Conservation (phyloP, 2,113 vertebrate species). For the Trematocara zebra region DNA sequence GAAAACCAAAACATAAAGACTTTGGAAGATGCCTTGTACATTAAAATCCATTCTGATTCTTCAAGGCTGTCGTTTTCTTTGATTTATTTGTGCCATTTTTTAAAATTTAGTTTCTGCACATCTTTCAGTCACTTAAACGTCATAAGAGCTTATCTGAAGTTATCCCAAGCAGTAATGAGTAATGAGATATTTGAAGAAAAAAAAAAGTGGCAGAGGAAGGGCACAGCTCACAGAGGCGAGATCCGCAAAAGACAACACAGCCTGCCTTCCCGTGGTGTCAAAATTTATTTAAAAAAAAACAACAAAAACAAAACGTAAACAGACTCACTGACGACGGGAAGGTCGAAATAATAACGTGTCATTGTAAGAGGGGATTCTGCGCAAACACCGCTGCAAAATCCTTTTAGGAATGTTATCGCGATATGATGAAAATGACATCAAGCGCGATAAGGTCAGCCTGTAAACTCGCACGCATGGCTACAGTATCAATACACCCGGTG, state of each 20-base stretch:
- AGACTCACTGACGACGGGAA: background rate
- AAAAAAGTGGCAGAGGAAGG: background rate
- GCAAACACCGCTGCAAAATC: background rate
- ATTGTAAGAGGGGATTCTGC: background rate
- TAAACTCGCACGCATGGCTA: background rate
- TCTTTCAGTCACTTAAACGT: background rate
- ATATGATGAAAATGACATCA: slow-evolving; percentile 50
- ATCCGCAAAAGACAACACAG: background rate
- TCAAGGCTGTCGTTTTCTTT: background rate
- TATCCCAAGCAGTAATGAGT: background rate
- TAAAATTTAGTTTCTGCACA: fast-evolving
- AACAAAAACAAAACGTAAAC: background rate
- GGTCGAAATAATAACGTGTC: slow-evolving; percentile 13
- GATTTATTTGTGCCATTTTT: background rate
- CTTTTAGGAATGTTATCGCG: slow-evolving; percentile 12
- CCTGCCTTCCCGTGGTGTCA: background rate
- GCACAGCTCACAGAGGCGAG: background rate
- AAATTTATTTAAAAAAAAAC: background rate
- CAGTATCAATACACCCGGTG: background rate
- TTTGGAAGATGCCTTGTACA: background rate
- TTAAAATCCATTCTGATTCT: background rate
- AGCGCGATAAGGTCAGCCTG: slow-evolving; percentile 46
- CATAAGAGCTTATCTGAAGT: background rate
- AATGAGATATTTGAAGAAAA: background rate
- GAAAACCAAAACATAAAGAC: background rate